Evolutionary conservation across 2,113 vertebrate genomes (phyloP).

Genomic region (Plotosus lineatus): DNA sequence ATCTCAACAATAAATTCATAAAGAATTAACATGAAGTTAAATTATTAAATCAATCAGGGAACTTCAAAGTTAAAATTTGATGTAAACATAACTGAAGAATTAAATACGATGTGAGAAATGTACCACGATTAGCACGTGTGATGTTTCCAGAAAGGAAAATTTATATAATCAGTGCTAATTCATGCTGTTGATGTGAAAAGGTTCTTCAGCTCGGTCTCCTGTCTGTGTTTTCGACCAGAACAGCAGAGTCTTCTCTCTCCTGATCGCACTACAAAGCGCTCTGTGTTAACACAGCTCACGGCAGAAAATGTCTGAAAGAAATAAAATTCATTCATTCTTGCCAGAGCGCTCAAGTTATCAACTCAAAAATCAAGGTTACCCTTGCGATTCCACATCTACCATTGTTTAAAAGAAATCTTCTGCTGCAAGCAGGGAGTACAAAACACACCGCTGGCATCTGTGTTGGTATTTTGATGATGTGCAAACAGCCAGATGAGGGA

Average conservation of each 20-base stretch:
- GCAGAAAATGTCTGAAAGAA: slow-evolving; percentile 10
- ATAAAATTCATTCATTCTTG: slow-evolving; percentile 43
- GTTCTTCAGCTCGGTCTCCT: not conserved
- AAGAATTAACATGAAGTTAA: not conserved
- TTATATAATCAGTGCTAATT: not conserved
- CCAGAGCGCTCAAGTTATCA: slow-evolving; percentile 18
- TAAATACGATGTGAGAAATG: not conserved
- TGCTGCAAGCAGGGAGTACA: not conserved
- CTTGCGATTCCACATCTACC: not conserved
- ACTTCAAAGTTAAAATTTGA: not conserved
- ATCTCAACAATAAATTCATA: no score
- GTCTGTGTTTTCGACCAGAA: not conserved
- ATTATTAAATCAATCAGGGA: not conserved
- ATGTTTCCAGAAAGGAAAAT: not conserved
- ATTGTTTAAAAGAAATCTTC: not conserved
- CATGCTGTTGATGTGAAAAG: not conserved
- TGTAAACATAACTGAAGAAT: not conserved
- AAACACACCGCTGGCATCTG: slow-evolving; percentile 11
- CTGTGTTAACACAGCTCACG: not conserved
- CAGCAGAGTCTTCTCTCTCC: not conserved
- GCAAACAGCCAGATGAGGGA: slow-evolving; percentile 32
- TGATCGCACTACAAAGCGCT: not conserved
- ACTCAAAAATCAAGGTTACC: slow-evolving; percentile 41
- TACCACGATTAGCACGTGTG: not conserved
- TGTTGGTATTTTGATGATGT: slow-evolving; percentile 30